Evolutionary conservation across 2,797 vertebrate species (phyloP).

Genomic region (Betta splendens): DNA sequence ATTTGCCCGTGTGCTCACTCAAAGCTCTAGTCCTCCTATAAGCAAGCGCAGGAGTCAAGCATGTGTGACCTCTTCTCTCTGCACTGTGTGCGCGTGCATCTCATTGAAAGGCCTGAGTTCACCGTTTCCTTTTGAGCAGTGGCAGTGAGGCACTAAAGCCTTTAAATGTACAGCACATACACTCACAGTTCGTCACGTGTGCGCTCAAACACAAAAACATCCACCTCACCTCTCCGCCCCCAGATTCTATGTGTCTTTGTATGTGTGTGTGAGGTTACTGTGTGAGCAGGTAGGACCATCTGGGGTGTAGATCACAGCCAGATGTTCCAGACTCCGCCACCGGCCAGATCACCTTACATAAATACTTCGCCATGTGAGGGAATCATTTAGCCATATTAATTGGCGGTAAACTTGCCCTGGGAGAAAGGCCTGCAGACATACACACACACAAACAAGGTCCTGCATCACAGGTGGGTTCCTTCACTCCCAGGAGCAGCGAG

Average conservation of each 20-base stretch:
- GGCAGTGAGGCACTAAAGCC: slow-evolving; percentile 42
- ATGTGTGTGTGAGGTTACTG: slow-evolving; percentile 40
- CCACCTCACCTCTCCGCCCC: slow-evolving; percentile 54
- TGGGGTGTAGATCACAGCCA: slow-evolving; percentile 84
- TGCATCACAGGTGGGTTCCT: slow-evolving; percentile 92
- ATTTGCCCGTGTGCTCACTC: slow-evolving; percentile 21
- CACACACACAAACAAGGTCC: slow-evolving; percentile 40
- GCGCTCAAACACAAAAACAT: slow-evolving; percentile 38
- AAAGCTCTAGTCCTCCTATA: slow-evolving; percentile 21
- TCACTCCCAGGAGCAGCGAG: slow-evolving; percentile 86
- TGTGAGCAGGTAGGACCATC: slow-evolving; percentile 85
- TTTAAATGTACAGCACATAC: slow-evolving; percentile 31
- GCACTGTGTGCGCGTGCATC: slow-evolving; percentile 38
- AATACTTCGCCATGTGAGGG: slow-evolving; percentile 91
- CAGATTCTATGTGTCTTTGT: slow-evolving; percentile 38
- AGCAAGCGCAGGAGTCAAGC: slow-evolving; percentile 57
- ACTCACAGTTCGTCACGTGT: slow-evolving; percentile 35
- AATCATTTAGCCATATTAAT: slow-evolving; percentile 94
- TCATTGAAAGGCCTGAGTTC: slow-evolving; percentile 47
- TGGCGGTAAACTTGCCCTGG: slow-evolving; percentile 92
- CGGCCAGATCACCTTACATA: slow-evolving; percentile 87
- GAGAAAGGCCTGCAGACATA: slow-evolving; percentile 73
- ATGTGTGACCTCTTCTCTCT: slow-evolving; percentile 55
- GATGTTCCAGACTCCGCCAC: slow-evolving; percentile 80
- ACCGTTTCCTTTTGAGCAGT: slow-evolving; percentile 61